Conservation (phyloP, 2,888 invertebrate species). For the Hirtodrosophila confusa region DNA sequence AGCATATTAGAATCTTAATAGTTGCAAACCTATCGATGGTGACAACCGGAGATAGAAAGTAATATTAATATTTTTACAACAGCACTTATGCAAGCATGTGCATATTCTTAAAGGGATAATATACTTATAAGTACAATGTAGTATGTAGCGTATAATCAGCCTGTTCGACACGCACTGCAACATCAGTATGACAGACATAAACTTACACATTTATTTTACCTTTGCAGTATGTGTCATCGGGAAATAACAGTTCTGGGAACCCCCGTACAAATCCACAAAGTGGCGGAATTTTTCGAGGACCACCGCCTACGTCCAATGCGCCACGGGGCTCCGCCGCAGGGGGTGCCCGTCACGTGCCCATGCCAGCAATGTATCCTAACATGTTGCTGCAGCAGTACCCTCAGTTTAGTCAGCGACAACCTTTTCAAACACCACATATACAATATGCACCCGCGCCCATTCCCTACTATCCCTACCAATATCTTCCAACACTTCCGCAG, state of each 20-base stretch:
- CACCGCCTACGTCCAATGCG: constrained; percentile 71
- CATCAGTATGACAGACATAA: no score
- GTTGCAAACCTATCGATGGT: no score
- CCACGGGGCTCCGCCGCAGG: constrained; percentile 46
- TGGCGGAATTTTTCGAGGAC: constrained; percentile 76
- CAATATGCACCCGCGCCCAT: constrained; percentile 72
- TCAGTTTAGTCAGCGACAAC: constrained; percentile 74
- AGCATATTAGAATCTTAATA: no score
- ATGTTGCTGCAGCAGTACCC: constrained; percentile 78
- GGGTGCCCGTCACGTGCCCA: constrained; percentile 72
- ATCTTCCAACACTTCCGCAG: constrained; percentile 61
- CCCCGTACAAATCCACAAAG: constrained; percentile 77
- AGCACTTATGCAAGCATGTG: no score
- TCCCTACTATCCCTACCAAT: constrained; percentile 66
- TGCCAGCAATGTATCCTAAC: constrained; percentile 78
- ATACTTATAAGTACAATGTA: no score
- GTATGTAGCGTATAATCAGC: no score
- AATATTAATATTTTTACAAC: no score
- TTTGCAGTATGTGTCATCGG: constrained; percentile 78
- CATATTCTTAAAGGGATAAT: no score
- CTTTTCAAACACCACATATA: constrained; percentile 71
- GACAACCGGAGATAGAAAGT: no score
- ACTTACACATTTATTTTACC: constrained; percentile 1
- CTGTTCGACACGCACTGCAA: no score
- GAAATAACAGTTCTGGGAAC: constrained; percentile 76